Conservation (phyloP, 2,113 vertebrate genomes). For the Sceloporus undulatus region DNA sequence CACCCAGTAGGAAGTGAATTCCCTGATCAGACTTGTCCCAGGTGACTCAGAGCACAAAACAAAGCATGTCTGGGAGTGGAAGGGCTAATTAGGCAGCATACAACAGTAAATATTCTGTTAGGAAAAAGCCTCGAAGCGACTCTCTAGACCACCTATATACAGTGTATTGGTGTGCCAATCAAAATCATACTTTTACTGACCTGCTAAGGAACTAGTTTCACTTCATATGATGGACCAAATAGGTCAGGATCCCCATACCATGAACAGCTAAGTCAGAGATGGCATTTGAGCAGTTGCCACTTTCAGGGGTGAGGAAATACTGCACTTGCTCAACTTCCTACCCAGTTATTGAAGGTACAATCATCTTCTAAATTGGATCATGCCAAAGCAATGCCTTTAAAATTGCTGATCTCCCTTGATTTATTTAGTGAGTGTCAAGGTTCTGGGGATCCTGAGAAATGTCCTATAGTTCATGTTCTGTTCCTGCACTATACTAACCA, state of each 20-base stretch:
- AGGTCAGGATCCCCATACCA: background rate
- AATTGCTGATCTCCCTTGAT: background rate
- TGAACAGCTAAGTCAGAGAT: background rate
- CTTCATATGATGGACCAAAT: background rate
- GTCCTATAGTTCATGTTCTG: too few species aligned
- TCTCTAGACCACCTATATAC: background rate
- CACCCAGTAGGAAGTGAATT: conserved; percentile 7
- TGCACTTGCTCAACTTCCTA: background rate
- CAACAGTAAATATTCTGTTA: background rate
- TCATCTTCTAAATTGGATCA: background rate
- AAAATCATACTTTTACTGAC: background rate
- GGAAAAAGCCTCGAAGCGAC: background rate
- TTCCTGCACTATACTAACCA: too few species aligned
- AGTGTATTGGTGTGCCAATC: background rate
- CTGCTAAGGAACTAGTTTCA: background rate
- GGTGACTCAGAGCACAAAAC: background rate
- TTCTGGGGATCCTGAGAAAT: too few species aligned
- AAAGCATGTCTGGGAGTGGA: background rate
- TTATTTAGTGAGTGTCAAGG: background rate
- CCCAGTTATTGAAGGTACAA: background rate
- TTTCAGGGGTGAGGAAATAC: background rate
- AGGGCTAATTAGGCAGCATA: background rate
- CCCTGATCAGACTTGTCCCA: conserved; percentile 1
- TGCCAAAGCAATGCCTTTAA: background rate
- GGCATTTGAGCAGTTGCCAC: background rate